A percentile compares a stretch with the other conserved stretches of the same genome.
phyloP scores from a whole-genome alignment of 2,888 invertebrate genomes.

The Drosophila kambysellisi region DNA sequence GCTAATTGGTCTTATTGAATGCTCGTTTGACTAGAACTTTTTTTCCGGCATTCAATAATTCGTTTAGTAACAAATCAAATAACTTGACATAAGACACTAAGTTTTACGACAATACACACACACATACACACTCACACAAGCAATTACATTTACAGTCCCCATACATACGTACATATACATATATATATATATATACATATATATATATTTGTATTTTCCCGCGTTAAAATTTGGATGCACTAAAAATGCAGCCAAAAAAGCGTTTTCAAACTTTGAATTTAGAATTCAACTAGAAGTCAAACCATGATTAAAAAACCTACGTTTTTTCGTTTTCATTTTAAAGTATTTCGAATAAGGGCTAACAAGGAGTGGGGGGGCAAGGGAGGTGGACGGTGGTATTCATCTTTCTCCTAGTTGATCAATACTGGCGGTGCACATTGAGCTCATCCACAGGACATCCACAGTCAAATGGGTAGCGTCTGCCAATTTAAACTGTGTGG shows the following conservation, averaged over 20 bases:
- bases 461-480: not conserved
- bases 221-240: not conserved
- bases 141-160: too few relatives aligned
- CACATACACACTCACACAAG: too few relatives aligned
- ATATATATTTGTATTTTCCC: not conserved
- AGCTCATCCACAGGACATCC: slow-evolving; percentile 8
- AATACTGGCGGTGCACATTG: slow-evolving; percentile 13
- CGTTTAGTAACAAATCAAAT: too few relatives aligned
- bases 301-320: not conserved
- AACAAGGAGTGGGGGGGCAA: too few relatives aligned
- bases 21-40: too few relatives aligned
- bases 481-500: slow-evolving; percentile 44
- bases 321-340: not conserved
- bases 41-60: too few relatives aligned
- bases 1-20: too few relatives aligned
- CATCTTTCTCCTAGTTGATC: slow-evolving; percentile 31
- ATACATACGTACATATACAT: too few relatives aligned
- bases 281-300: not conserved
- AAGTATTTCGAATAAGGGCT: not conserved
- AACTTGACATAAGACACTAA: too few relatives aligned
- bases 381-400: not conserved
- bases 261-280: not conserved
- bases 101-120: too few relatives aligned
- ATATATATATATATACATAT: not conserved
- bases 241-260: not conserved